Evolutionary conservation across 2,113 vertebrate genomes (phyloP).

Genomic region (Chascanopsetta lugubris): DNA sequence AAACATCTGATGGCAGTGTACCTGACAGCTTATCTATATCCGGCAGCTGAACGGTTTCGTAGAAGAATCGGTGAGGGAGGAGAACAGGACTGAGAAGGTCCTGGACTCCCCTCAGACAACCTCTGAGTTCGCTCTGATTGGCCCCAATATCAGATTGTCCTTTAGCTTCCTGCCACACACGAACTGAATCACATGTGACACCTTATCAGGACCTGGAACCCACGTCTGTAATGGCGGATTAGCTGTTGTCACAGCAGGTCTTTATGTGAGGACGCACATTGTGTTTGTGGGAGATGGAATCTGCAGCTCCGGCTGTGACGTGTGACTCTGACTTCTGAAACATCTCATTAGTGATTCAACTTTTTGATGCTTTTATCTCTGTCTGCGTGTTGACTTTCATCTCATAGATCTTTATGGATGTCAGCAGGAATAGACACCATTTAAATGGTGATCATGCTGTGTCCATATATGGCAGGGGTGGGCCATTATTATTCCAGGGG

Average conservation of each 20-base stretch:
- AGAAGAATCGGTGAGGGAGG: slow-evolving; percentile 51
- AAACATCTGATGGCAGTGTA: slow-evolving; percentile 41
- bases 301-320: slow-evolving; percentile 33
- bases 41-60: slow-evolving; percentile 73
- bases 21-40: too few species aligned
- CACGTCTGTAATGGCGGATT: slow-evolving; percentile 70
- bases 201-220: slow-evolving; percentile 72
- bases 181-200: slow-evolving; percentile 69
- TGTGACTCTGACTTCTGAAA: slow-evolving; percentile 49
- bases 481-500: too few species aligned
- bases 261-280: slow-evolving; percentile 55
- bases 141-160: slow-evolving; percentile 67
- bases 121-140: slow-evolving; percentile 47
- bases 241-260: slow-evolving; percentile 59
- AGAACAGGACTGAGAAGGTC: slow-evolving; percentile 54
- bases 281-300: slow-evolving; percentile 74
- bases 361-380: slow-evolving; percentile 37
- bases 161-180: slow-evolving; percentile 60
- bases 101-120: slow-evolving; percentile 28
- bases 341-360: slow-evolving; percentile 55
- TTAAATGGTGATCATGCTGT: slow-evolving; percentile 14
- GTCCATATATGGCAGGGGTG: too few species aligned
- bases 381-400: slow-evolving; percentile 38
- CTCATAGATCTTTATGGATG: slow-evolving; percentile 5
- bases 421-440: slow-evolving; percentile 18